Evolutionary conservation across 1,140 invertebrate species (phyloP), one percentile per base, ranked within the genome.

Genomic region (Marisa cornuarietis): DNA sequence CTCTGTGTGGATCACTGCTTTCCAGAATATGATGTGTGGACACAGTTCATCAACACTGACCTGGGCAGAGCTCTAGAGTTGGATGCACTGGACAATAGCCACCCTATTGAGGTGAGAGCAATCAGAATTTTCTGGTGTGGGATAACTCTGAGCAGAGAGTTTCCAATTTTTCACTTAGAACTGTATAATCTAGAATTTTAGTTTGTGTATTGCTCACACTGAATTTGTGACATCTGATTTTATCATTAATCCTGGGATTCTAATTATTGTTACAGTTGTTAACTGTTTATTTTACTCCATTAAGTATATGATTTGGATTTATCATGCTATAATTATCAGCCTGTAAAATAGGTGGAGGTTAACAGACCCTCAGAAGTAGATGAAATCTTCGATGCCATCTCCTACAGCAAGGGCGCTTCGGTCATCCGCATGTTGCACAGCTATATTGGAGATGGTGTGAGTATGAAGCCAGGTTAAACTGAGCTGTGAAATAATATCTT

Each of bases 341-440:
- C 1, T 42, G 31, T 42, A 42, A 42, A 2, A 16, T 80, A 91
- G 91, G 91, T 92, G 26, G 87, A 90, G 66, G 92, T 91, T 5
- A 89, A 90, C 42, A 87, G 88, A 68, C 91, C 91, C 2, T 82
- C 85, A 77, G 90, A 91, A 81, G 87, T 92, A 49, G 91, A 92
- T 83, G 91, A 92, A 80, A 91, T 92, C 75, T 91, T 91, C 86
- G 92, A 92, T 87, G 86, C 87, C 26, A 92, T 92, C 76, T 92
- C 92, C 14, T 92, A 92, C 85, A 89, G 90, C 79, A 92, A 92
- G 83, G 91, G 92, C 24, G 90, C 91, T 0, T 96, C 96, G 61
- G 95, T 99, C 4, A 99, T 99, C 73, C 93, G 97, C 84, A 99
- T 99, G 98, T 92, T 99, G 63, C 96, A 98, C 89, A 94, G 95